Conservation (phyloP, 2,113 vertebrate species). For the Ictalurus punctatus region DNA sequence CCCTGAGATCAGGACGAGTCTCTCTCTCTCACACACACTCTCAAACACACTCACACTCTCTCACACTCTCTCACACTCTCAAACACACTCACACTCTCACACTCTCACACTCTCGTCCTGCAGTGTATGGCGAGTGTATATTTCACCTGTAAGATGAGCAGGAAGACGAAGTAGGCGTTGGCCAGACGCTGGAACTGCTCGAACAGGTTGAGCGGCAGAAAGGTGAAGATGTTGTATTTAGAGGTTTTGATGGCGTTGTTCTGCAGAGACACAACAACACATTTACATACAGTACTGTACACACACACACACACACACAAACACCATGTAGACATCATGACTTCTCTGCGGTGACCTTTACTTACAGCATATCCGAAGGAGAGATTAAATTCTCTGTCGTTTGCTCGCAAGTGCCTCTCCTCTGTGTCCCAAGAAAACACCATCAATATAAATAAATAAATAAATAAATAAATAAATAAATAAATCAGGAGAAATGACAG, state of each 20-base stretch:
- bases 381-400: constrained; percentile 82
- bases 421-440: constrained; percentile 61
- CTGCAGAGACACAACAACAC: constrained; percentile 64
- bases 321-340: neutral
- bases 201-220: constrained; percentile 93
- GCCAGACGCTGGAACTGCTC: constrained; percentile 93
- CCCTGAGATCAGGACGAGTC: neutral
- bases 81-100: neutral
- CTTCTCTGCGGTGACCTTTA: neutral
- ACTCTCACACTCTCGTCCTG: neutral
- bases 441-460: neutral
- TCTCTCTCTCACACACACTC: neutral
- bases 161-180: constrained; percentile 92
- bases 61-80: neutral
- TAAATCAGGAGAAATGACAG: neutral
- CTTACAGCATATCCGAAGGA: constrained; percentile 86
- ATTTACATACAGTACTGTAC: constrained; percentile 48
- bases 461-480: neutral
- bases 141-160: constrained; percentile 87
- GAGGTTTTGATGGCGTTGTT: constrained; percentile 91
- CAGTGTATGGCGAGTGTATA: neutral
- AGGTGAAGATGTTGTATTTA: constrained; percentile 89
- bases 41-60: neutral
- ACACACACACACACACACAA: neutral
- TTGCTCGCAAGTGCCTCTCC: constrained; percentile 82